Evolutionary conservation across 2,888 invertebrate species (phyloP).

Genomic region (Orchestes rusci): DNA sequence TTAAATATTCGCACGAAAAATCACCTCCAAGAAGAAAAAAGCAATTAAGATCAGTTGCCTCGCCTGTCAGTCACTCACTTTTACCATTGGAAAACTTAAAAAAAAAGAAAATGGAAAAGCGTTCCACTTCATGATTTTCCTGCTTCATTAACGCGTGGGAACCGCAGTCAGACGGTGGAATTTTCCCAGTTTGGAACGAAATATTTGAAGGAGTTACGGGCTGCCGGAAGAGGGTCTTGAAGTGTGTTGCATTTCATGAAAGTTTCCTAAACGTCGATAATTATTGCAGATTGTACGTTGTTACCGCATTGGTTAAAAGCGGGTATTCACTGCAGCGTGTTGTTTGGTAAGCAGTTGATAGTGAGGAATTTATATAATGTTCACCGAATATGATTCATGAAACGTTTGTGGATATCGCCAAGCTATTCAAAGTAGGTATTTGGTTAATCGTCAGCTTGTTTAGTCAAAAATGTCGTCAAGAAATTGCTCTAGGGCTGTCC

Average conservation of each 20-base stretch:
- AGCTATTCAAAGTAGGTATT: too few species aligned
- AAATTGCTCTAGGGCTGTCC: too few species aligned
- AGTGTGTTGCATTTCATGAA: constrained; percentile 22
- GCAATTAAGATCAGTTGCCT: constrained; percentile 21
- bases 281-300: constrained; percentile 7
- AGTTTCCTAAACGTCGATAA: constrained; percentile 22
- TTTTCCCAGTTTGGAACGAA: constrained; percentile 20
- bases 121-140: constrained; percentile 33
- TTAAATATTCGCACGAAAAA: too few species aligned
- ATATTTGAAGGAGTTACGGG: constrained; percentile 20
- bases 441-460: too few species aligned
- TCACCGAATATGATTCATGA: too few species aligned
- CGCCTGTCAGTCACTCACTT: constrained; percentile 18
- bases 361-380: too few species aligned
- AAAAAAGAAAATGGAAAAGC: constrained; percentile 27
- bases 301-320: not conserved
- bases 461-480: too few species aligned
- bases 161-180: constrained; percentile 22
- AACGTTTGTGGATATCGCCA: too few species aligned
- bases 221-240: constrained; percentile 21
- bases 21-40: constrained; percentile 15
- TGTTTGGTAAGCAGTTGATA: too few species aligned
- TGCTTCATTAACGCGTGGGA: constrained; percentile 28
- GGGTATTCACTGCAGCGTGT: too few species aligned
- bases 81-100: constrained; percentile 18